These are phyloP conservation scores for Meghimatium bilineatum DNA, from an alignment of 2,888 invertebrate species.

Conservation along the genomic window DNA sequence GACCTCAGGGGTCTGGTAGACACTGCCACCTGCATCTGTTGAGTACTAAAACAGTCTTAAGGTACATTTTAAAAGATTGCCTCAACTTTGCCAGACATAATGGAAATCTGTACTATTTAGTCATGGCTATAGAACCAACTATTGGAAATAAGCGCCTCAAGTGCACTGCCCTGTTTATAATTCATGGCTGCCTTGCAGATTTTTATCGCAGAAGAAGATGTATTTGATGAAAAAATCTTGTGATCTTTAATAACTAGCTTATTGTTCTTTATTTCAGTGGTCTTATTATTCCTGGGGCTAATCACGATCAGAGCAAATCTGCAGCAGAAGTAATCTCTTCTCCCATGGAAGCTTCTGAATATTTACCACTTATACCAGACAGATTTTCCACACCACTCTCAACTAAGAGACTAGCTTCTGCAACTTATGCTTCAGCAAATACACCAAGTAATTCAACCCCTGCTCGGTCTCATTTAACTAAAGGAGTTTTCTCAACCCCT, in stretches of 20 bases:
- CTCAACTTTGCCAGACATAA: too few species aligned
- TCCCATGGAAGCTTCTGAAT: background rate
- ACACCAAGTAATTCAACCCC: background rate
- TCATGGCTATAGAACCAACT: too few species aligned
- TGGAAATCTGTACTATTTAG: too few species aligned
- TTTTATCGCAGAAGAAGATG: too few species aligned
- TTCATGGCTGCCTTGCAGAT: too few species aligned
- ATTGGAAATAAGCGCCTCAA: too few species aligned
- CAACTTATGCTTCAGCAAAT: background rate
- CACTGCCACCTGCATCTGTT: too few species aligned
- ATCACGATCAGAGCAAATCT: background rate
- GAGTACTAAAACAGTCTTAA: too few species aligned
- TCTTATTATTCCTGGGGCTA: slow-evolving; percentile 8
- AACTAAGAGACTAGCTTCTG: background rate
- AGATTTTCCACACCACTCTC: background rate
- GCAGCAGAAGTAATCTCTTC: background rate
- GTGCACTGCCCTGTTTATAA: too few species aligned
- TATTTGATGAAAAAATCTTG: background rate
- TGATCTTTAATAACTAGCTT: background rate
- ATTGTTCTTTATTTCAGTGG: slow-evolving; percentile 10
- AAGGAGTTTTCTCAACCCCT: slow-evolving; percentile 2
- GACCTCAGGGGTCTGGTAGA: too few species aligned
- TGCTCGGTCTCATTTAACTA: background rate
- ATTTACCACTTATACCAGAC: background rate
- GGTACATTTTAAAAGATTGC: too few species aligned